Conservation (phyloP, 2,888 invertebrate genomes). For the Stramonita haemastoma region DNA sequence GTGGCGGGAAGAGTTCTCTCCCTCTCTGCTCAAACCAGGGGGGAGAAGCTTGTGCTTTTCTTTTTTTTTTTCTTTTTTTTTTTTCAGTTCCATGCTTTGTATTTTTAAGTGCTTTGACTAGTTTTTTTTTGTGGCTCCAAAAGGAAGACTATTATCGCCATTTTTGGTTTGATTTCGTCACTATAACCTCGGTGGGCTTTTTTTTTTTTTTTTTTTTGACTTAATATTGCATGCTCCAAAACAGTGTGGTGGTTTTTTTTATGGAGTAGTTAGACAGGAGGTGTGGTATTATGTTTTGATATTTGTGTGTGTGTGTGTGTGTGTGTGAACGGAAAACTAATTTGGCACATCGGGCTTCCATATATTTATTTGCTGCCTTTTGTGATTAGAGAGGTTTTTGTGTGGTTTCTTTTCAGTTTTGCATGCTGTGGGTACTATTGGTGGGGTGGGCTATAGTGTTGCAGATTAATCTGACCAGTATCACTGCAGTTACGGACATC, state of each 20-base stretch:
- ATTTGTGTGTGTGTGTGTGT: neutral
- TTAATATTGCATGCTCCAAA: neutral
- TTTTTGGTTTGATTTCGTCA: neutral
- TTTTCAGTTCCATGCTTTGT: neutral
- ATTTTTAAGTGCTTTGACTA: neutral
- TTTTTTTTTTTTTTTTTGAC: neutral
- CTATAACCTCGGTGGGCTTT: too few species aligned
- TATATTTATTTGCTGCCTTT: too few species aligned
- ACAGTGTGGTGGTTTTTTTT: neutral
- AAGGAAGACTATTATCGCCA: neutral
- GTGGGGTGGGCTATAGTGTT: neutral
- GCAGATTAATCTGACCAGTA: too few species aligned
- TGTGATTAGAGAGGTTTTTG: neutral
- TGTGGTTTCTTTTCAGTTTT: slow-evolving; percentile 1
- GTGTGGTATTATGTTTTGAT: neutral
- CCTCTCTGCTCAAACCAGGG: neutral
- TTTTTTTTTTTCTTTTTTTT: neutral
- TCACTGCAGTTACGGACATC: too few species aligned
- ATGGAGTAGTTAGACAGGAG: neutral
- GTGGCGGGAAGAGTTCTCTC: neutral
- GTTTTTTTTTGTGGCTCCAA: neutral
- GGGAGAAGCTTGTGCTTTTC: neutral
- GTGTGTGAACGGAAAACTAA: neutral
- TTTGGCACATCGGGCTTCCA: too few species aligned
- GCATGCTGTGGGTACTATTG: neutral